These are phyloP conservation scores for Drosophila albomicans DNA, from an alignment of 1,140 invertebrate genomes.

Conservation along the genomic window DNA sequence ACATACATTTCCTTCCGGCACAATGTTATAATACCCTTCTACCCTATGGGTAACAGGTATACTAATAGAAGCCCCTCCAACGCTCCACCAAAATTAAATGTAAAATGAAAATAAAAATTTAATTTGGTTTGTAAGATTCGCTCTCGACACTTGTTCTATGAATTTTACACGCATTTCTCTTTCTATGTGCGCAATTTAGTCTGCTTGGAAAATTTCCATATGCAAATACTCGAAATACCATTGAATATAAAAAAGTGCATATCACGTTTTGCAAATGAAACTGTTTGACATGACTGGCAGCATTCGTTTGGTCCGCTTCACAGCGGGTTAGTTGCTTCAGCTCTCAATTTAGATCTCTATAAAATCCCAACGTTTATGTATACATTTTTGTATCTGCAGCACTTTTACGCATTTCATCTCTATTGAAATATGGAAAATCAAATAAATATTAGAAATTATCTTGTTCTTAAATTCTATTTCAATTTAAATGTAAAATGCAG, in stretches of 20 bases:
- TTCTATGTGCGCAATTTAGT: conserved; percentile 5
- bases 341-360: background rate
- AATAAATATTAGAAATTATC: conserved; percentile 1
- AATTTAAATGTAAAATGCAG: conserved; percentile 38
- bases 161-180: conserved; percentile 2
- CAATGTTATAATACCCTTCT: no score
- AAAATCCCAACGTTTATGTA: conserved; percentile 18
- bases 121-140: background rate
- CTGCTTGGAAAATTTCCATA: conserved; percentile 25
- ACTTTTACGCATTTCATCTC: background rate
- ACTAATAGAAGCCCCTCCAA: no score
- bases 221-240: conserved; percentile 56
- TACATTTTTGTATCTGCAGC: background rate
- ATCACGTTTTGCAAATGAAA: conserved; percentile 62
- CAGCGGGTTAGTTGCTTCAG: no score
- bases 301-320: background rate
- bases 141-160: background rate
- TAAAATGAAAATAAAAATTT: conserved; percentile 3
- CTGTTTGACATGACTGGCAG: conserved; percentile 19
- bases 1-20: no score
- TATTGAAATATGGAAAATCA: background rate
- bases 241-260: conserved; percentile 18
- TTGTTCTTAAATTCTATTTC: conserved; percentile 16
- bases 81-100: background rate
- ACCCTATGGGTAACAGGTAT: no score